These are phyloP conservation scores for Leptinotarsa rubiginosa DNA, from an alignment of 2,888 invertebrate species.

Conservation along the genomic window DNA sequence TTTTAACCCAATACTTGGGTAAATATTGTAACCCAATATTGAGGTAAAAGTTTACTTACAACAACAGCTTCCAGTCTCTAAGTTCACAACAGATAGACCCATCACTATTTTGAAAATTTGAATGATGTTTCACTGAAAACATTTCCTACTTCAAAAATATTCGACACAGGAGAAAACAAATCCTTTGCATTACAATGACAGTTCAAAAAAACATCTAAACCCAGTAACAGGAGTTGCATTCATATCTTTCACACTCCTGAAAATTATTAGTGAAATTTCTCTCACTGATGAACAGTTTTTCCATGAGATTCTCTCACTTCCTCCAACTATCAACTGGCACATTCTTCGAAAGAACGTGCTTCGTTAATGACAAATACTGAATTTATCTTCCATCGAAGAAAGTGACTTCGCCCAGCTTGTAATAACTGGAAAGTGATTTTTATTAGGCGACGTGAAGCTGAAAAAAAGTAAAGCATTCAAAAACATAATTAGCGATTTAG, in stretches of 20 bases:
- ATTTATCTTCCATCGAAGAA: constrained; percentile 45
- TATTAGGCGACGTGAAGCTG: constrained; percentile 43
- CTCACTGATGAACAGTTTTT: neutral
- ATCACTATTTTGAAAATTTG: too few relatives aligned
- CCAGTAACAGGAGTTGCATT: neutral
- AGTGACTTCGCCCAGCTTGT: constrained; percentile 49
- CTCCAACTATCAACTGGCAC: constrained; percentile 12
- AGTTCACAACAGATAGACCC: too few relatives aligned
- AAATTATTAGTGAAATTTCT: neutral
- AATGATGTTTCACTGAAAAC: too few relatives aligned
- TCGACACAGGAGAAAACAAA: too few relatives aligned
- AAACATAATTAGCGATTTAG: constrained; percentile 37
- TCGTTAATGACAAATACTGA: constrained; percentile 3
- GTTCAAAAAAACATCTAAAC: neutral
- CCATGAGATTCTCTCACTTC: constrained; percentile 17
- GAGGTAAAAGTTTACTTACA: too few relatives aligned
- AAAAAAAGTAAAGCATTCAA: constrained; percentile 39
- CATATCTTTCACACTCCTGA: neutral
- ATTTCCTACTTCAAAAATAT: too few relatives aligned
- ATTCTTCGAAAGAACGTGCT: constrained; percentile 2
- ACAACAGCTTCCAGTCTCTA: too few relatives aligned
- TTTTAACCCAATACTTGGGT: too few relatives aligned
- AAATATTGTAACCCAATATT: too few relatives aligned
- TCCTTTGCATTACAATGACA: too few relatives aligned
- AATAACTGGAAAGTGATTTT: constrained; percentile 54